A percentile compares a stretch with the other conserved stretches of the same genome.
phyloP scores from a whole-genome alignment of 2,113 vertebrate genomes.

The Bucco capensis region DNA sequence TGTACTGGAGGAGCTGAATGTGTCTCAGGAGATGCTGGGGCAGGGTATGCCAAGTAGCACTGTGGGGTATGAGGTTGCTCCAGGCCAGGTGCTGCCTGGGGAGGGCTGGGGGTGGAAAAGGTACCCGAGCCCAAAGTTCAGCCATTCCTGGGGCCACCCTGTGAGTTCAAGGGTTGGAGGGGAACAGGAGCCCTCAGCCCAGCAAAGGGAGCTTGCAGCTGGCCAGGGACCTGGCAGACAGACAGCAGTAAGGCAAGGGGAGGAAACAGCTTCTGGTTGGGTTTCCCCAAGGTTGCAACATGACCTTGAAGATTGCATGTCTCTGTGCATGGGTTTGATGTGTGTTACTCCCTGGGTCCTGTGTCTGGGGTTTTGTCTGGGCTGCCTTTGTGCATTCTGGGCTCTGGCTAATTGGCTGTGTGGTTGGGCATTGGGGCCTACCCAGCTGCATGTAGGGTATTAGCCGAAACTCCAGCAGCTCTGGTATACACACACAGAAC shows the following conservation, averaged over 20 bases:
- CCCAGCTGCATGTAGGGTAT: background rate
- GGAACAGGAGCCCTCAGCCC: background rate
- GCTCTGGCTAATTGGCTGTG: background rate
- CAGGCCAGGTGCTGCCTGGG: background rate
- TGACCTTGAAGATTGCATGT: background rate
- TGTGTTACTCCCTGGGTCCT: background rate
- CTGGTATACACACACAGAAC: background rate
- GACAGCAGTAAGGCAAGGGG: background rate
- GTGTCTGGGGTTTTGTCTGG: background rate
- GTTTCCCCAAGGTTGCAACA: background rate
- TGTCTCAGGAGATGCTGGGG: background rate
- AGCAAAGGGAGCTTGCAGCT: background rate
- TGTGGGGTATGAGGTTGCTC: background rate
- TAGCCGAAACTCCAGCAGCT: background rate
- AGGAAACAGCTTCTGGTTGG: background rate
- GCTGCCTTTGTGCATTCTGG: background rate
- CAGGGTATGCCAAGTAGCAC: background rate
- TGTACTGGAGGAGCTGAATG: background rate
- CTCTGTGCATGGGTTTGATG: background rate
- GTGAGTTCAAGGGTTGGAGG: background rate
- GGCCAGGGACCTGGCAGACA: background rate
- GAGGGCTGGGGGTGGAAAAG: background rate
- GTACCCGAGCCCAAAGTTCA: background rate
- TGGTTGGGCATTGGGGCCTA: fast-evolving
- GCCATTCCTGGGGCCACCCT: background rate